Percentiles rank a stretch among this genome's conserved stretches.
Conservation (phyloP, 2,888 invertebrate species). For the Apodemia hepburni region DNA sequence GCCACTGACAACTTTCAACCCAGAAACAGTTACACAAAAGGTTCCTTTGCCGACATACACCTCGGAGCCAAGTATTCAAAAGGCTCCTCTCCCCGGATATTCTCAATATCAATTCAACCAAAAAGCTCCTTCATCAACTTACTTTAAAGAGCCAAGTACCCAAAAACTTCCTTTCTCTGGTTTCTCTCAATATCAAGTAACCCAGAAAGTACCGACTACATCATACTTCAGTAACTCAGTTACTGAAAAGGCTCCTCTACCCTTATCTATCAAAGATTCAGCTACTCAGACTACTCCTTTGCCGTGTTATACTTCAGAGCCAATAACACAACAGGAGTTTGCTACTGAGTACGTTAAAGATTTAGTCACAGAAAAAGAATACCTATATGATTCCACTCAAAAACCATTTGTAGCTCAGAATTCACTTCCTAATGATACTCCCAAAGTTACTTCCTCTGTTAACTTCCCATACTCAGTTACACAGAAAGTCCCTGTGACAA, state of each 20-base stretch:
- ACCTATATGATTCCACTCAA: not conserved
- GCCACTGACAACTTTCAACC: too few species aligned
- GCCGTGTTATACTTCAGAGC: conserved; percentile 5
- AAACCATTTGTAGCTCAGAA: not conserved
- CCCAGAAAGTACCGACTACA: not conserved
- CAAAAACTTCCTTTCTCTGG: conserved; percentile 5
- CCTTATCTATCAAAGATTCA: conserved; percentile 2
- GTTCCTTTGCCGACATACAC: not conserved
- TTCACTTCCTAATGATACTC: not conserved
- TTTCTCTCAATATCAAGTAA: not conserved
- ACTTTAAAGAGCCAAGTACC: not conserved
- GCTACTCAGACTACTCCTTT: not conserved
- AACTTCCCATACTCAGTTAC: not conserved
- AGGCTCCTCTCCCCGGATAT: not conserved
- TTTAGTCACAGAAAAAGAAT: not conserved
- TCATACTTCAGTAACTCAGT: conserved; percentile 2
- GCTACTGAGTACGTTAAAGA: not conserved
- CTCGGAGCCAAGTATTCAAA: not conserved
- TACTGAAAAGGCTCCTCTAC: conserved; percentile 11
- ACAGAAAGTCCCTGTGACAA: not conserved
- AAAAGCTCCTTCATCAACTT: not conserved
- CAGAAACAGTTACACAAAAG: not conserved
- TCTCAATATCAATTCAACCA: not conserved
- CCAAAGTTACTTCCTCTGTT: not conserved
- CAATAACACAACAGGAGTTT: conserved; percentile 2